Conservation (phyloP, 2,888 invertebrate species). For the Drosophila percnosoma region DNA sequence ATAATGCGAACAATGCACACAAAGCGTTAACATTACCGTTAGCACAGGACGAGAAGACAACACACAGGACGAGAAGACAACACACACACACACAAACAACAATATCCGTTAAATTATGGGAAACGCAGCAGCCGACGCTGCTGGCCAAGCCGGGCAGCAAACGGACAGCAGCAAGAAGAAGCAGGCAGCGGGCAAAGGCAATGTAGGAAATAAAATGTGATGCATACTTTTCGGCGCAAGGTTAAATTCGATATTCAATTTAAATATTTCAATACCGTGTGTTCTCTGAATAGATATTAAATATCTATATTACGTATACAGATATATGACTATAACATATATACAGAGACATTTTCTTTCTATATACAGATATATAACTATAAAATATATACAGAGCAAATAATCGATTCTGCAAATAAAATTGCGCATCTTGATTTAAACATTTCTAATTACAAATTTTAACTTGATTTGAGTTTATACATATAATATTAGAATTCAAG, state of each 20-base stretch:
- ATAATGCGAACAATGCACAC: slow-evolving; percentile 65
- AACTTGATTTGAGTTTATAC: neutral
- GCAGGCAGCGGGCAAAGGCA: slow-evolving; percentile 8
- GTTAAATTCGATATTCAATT: slow-evolving; percentile 9
- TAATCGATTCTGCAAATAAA: neutral
- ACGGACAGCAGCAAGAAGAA: neutral
- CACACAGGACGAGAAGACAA: neutral
- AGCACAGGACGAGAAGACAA: slow-evolving; percentile 10
- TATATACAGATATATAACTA: no score
- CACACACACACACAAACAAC: slow-evolving; percentile 10
- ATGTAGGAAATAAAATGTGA: slow-evolving; percentile 22
- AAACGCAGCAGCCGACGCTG: slow-evolving; percentile 58
- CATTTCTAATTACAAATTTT: neutral
- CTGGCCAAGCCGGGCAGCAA: slow-evolving; percentile 10
- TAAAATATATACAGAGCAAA: neutral
- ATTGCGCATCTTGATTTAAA: neutral
- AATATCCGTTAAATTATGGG: slow-evolving; percentile 44
- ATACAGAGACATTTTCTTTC: no score
- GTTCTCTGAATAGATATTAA: neutral
- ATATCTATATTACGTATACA: no score
- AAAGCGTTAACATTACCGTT: slow-evolving; percentile 58
- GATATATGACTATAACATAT: no score
- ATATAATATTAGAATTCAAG: neutral
- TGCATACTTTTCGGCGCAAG: slow-evolving; percentile 45
- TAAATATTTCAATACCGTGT: slow-evolving; percentile 16